phyloP scores from a whole-genome alignment of 2,797 vertebrate genomes.

The Podarcis siculus region DNA sequence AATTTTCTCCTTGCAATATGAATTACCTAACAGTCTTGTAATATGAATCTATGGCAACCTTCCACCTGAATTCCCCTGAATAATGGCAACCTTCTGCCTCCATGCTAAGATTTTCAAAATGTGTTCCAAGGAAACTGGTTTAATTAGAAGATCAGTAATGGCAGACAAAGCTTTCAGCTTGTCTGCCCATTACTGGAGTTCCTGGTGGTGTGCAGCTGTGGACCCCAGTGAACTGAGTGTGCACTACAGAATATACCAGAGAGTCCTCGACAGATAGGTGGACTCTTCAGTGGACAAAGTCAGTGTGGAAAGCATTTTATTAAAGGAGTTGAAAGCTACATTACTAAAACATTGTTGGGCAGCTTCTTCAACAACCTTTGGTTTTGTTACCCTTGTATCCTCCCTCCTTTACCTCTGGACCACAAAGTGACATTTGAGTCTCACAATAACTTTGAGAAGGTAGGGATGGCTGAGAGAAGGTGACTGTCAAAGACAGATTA shows the following conservation, averaged over 20 bases:
- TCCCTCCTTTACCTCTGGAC: not conserved
- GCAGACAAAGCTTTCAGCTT: not conserved
- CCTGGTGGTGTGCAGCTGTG: not conserved
- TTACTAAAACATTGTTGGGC: not conserved
- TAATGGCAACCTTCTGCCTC: not conserved
- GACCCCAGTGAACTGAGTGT: not conserved
- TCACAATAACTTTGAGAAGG: not conserved
- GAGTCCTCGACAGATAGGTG: not conserved
- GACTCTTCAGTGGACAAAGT: not conserved
- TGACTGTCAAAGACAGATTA: too few species aligned
- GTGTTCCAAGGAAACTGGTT: not conserved
- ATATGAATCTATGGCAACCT: not conserved
- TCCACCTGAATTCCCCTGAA: too few species aligned
- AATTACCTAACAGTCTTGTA: not conserved
- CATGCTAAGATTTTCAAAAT: not conserved
- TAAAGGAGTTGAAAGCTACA: not conserved
- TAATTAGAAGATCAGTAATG: not conserved
- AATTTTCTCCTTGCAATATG: not conserved
- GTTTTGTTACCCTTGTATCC: not conserved
- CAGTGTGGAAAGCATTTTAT: not conserved
- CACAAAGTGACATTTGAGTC: not conserved
- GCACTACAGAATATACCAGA: not conserved
- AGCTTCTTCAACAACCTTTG: not conserved
- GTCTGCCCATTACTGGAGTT: not conserved
- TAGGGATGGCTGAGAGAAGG: not conserved